These are phyloP conservation scores for Dasypolia templi DNA, from an alignment of 2,888 invertebrate species.

Conservation along the genomic window DNA sequence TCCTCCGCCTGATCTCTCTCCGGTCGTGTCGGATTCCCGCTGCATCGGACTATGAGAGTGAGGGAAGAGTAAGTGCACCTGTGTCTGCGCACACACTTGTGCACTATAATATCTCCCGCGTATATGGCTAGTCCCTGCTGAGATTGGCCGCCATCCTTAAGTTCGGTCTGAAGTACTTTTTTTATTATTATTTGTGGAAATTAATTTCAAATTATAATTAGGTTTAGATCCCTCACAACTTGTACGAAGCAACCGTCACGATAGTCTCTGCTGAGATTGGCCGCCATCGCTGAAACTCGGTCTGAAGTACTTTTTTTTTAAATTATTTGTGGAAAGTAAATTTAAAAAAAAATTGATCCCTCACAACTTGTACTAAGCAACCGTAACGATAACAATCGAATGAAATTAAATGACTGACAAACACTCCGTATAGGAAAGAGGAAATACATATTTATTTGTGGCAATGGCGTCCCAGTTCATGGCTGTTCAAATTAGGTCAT, in stretches of 20 bases:
- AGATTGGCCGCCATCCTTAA: no score
- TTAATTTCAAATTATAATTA: neutral
- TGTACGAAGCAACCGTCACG: neutral
- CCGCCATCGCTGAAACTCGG: no score
- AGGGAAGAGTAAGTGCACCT: no score
- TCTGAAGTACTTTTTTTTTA: no score
- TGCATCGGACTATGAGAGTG: no score
- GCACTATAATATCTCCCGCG: no score
- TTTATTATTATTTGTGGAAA: neutral
- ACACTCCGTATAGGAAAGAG: conserved; percentile 6
- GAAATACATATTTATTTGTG: conserved; percentile 42
- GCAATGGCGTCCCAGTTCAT: conserved; percentile 73
- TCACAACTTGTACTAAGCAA: neutral
- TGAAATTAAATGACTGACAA: conserved; percentile 15
- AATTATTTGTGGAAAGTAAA: neutral
- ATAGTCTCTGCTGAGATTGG: neutral
- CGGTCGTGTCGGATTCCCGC: no score
- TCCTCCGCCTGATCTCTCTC: no score
- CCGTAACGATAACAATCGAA: conserved; percentile 1
- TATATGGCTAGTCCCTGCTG: no score
- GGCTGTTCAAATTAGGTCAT: conserved; percentile 76
- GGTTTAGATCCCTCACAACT: neutral
- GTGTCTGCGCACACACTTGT: no score
- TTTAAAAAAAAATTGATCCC: neutral
- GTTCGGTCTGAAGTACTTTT: no score